Evolutionary conservation across 2,888 invertebrate species (phyloP).

Genomic region (Tetragonisca angustula): DNA sequence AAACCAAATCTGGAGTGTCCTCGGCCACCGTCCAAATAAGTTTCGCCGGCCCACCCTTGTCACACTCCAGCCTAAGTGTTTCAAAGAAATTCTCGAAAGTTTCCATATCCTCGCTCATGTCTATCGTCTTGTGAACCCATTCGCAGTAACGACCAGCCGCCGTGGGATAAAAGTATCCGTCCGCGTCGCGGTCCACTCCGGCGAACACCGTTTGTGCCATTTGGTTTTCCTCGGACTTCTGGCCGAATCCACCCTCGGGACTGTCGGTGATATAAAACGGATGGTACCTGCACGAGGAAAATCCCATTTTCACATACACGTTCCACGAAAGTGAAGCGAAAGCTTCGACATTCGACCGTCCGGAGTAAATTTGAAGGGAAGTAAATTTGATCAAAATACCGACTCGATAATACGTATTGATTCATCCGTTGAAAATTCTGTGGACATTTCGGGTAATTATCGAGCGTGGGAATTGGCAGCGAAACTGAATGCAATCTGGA

Average conservation of each 20-base stretch:
- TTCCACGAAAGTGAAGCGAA: background rate
- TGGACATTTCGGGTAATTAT: constrained; percentile 4
- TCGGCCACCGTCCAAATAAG: constrained; percentile 94
- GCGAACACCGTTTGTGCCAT: constrained; percentile 91
- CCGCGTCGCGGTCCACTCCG: constrained; percentile 90
- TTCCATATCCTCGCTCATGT: constrained; percentile 89
- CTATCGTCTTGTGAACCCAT: constrained; percentile 92
- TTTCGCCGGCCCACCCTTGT: constrained; percentile 90
- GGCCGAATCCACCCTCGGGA: constrained; percentile 93
- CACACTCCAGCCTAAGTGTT: constrained; percentile 91
- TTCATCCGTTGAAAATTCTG: background rate
- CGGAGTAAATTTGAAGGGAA: background rate
- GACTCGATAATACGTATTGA: background rate
- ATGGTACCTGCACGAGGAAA: constrained; percentile 88
- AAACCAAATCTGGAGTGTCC: constrained; percentile 93
- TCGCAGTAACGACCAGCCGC: constrained; percentile 95
- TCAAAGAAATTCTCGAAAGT: constrained; percentile 92
- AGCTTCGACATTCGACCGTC: fast-evolving
- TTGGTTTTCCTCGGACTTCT: constrained; percentile 89
- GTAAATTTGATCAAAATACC: background rate
- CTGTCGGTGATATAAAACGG: constrained; percentile 96
- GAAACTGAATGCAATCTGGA: background rate
- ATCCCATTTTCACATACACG: background rate
- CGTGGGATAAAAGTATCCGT: constrained; percentile 92
- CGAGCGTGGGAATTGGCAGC: background rate